Base-by-base conservation (phyloP, 1,140 invertebrate species). In the Tetraneura akinire region DNA sequence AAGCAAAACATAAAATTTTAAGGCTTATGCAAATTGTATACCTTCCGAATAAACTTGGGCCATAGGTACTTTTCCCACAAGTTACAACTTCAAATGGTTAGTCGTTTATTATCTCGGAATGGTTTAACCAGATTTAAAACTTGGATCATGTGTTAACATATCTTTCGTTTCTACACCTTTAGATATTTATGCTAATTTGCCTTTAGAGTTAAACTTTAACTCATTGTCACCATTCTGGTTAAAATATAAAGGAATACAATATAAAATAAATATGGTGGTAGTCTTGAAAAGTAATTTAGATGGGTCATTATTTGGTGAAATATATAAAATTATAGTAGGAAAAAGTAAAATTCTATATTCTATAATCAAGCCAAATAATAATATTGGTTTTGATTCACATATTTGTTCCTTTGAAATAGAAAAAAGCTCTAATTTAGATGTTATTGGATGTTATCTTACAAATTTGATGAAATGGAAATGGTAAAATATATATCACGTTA, bases 401-500 rank as follows among this genome's bases (percentile, higher is more conserved):
- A n/a, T 53, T 53, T 53, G 18, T 53, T 18, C 51, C 16, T 53
- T n/a, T 53, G 51, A 53, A 53, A 53, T 53, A n/a, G 10, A 53
- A 53, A 53, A 53, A n/a, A n/a, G n/a, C 21, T 53, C 21, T 10
- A n/a, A 53, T 8, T 53, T n/a, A 53, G n/a, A 53, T n/a, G 18
- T 53, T 18, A 53, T 53, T 51, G 49, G 49, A 16, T 51, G 14
- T 51, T 51, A 51, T 51, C 14, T 51, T 5, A 51, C n/a, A n/a
- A n/a, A n/a, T 16, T 16, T 51, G 53, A 55, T n/a, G 10, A 21
- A 8, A 11, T 21, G 18, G 21, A 10, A 55, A 53, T 55, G 53
- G 21, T 53, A n/a, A 53, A 53, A 16, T 53, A n/a, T 53, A 53
- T 53, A n/a, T n/a, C 51, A n/a, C 51, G n/a, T 53, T 53, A 53